phyloP scores from a whole-genome alignment of 1,140 invertebrate species.

The Drosophila truncata region DNA sequence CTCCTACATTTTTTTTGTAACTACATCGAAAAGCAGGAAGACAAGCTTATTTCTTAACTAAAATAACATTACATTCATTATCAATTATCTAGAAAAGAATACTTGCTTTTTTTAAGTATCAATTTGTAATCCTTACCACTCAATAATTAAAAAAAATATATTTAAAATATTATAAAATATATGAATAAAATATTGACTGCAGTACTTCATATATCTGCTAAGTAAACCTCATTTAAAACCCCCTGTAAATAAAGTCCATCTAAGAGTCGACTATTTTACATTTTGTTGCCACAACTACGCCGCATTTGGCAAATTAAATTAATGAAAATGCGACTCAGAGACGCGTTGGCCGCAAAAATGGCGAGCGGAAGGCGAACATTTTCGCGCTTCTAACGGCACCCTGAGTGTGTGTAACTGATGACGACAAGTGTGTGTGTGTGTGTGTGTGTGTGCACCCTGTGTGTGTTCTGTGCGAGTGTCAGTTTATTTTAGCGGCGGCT shows the following conservation, averaged over 20 bases:
- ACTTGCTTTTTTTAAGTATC: neutral
- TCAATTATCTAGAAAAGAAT: neutral
- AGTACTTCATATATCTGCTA: neutral
- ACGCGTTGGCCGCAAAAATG: conserved; percentile 36
- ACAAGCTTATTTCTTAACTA: neutral
- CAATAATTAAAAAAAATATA: neutral
- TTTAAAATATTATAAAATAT: neutral
- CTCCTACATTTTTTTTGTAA: too few species aligned
- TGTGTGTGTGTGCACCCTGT: neutral
- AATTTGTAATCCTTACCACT: neutral
- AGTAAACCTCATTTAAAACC: neutral
- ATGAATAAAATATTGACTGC: neutral
- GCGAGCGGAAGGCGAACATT: conserved; percentile 53
- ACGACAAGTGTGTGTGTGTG: neutral
- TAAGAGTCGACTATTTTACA: neutral
- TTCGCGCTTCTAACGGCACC: conserved; percentile 35
- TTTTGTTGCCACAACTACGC: conserved; percentile 1
- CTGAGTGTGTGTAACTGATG: conserved; percentile 12
- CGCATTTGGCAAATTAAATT: conserved; percentile 70
- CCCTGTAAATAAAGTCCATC: neutral
- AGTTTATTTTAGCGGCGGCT: conserved; percentile 50
- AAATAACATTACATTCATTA: neutral
- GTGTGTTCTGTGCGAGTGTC: conserved; percentile 12
- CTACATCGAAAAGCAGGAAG: neutral
- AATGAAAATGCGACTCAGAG: conserved; percentile 58